These are phyloP conservation scores for Antheraea yamamai DNA, from an alignment of 2,888 invertebrate species.

Conservation along the genomic window DNA sequence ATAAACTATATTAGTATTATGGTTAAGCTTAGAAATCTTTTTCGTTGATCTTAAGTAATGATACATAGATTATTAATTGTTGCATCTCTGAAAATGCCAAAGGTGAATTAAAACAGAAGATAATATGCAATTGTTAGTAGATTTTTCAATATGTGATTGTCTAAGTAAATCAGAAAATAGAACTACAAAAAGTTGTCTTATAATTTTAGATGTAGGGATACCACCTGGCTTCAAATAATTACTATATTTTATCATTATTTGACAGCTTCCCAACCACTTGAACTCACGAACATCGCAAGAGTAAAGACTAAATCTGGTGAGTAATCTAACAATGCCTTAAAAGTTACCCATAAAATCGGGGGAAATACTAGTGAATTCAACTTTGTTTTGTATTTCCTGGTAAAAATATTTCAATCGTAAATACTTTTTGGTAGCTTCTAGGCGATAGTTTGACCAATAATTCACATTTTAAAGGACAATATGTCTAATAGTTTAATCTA, in stretches of 20 bases:
- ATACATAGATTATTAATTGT: background rate
- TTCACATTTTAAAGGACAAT: background rate
- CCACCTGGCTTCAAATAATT: background rate
- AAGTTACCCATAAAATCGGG: background rate
- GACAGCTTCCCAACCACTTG: conserved; percentile 18
- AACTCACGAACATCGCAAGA: background rate
- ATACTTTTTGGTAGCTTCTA: background rate
- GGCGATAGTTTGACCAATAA: background rate
- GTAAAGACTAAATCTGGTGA: conserved; percentile 28
- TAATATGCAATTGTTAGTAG: too few species aligned
- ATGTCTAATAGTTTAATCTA: too few species aligned
- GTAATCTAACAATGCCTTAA: conserved; percentile 37
- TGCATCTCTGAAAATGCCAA: background rate
- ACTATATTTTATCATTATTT: background rate
- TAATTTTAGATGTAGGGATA: background rate
- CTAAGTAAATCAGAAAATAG: background rate
- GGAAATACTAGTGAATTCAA: background rate
- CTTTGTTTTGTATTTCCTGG: background rate
- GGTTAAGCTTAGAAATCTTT: background rate
- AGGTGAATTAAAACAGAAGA: background rate
- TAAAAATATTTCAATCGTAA: too few species aligned
- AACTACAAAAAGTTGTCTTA: background rate
- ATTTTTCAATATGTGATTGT: too few species aligned
- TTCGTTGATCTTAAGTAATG: background rate
- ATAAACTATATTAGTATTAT: background rate